Evolutionary conservation across 2,888 invertebrate species (phyloP), one percentile per base, ranked within the genome.

Genomic region (Rhagium mordax): DNA sequence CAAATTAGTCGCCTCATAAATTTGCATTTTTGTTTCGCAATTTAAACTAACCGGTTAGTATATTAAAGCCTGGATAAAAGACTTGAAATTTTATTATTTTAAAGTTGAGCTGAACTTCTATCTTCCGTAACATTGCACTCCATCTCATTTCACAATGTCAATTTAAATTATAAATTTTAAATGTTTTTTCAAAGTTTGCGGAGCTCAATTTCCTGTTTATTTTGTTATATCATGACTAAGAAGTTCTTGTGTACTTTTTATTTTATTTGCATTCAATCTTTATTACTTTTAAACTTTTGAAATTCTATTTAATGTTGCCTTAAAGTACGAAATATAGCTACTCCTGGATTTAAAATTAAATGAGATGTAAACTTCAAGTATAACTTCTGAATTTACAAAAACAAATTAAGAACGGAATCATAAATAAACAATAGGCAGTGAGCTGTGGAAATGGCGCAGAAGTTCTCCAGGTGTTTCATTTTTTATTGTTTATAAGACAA

Each of bases 101-200:
- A 69, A 78, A 78, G 61, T 76, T 74, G 62, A 57, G 51, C 48
- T n/a, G 49, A 75, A 78, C 70, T 78, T 79, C 78, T 76, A 80
- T 82, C 79, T 83, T 81, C 80, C 80, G 72, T 79, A 76, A 81
- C 79, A 75, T 77, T 78, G 76, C 79, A 78, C 78, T 76, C 72
- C 79, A 79, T 79, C 82, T 83, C 82, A 82, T 83, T 83, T 81
- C 75, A 74, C 81, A 79, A 80, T 80, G 81, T 84, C 83, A 81
- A 84, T 84, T 84, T 83, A 82, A 83, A 84, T 84, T 83, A 82
- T 75, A 80, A 84, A 83, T 84, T 81, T 82, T 82, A 81, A 82
- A 83, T 82, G 83, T 83, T 82, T 83, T 82, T 78, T 78, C 71
- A 77, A 82, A 82, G 79, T 84, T 84, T 77, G 41, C 65, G 61